These are phyloP conservation scores for Stichopus horrens DNA, from an alignment of 53 echinoderm and acorn worm species.

Conservation along the genomic window DNA sequence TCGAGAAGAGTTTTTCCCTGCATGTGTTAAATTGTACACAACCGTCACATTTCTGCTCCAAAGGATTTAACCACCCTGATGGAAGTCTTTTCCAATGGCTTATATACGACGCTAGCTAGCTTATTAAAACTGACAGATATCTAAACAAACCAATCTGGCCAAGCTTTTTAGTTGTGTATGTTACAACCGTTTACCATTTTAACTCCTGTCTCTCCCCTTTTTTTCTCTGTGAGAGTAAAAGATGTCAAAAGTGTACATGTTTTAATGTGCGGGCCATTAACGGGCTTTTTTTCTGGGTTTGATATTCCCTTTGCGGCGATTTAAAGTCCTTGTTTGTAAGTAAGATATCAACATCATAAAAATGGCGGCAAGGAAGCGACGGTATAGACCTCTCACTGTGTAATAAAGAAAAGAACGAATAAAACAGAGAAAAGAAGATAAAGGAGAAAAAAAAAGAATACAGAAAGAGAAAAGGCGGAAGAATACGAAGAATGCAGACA, in stretches of 20 bases:
- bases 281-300: conserved; percentile 5
- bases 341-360: conserved; percentile 44
- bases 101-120: conserved; percentile 2
- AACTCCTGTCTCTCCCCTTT: not conserved
- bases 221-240: not conserved
- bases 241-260: conserved; percentile 9
- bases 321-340: conserved; percentile 6
- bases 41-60: not conserved
- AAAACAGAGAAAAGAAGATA: not conserved
- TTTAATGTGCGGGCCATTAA: conserved; percentile 42
- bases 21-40: too few species aligned
- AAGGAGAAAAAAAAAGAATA: not conserved
- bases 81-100: conserved; percentile 23
- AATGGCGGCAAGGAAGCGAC: conserved; percentile 4
- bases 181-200: not conserved
- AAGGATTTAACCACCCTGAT: not conserved
- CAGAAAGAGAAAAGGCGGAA: not conserved
- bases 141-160: conserved; percentile 42
- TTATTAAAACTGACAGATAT: conserved; percentile 41
- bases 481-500: not conserved
- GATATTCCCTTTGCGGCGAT: conserved; percentile 19
- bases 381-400: not conserved
- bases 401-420: not conserved
- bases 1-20: too few species aligned
- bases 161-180: conserved; percentile 34